phyloP scores from a whole-genome alignment of 2,113 vertebrate species.

The Corythaixoides concolor region DNA sequence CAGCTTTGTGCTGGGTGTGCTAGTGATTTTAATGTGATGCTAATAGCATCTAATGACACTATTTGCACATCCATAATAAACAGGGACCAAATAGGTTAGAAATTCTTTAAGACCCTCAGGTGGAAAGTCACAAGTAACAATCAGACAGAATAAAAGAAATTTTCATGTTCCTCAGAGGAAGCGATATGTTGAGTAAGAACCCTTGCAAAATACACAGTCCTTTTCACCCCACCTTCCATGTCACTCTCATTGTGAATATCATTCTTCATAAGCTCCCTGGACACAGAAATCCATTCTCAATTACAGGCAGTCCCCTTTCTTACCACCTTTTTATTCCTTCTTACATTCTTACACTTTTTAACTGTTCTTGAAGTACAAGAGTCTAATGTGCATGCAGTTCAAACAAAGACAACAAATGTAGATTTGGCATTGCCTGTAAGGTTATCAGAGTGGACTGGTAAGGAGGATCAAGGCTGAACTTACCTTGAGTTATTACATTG shows the following conservation, averaged over 20 bases:
- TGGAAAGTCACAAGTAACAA: neutral
- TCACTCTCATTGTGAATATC: neutral
- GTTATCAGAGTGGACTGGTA: neutral
- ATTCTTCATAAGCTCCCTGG: neutral
- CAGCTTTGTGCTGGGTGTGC: neutral
- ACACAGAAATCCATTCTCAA: neutral
- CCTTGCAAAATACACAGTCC: neutral
- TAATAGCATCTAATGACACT: neutral
- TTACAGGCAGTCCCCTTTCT: neutral
- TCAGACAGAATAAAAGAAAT: neutral
- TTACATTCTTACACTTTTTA: neutral
- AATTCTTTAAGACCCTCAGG: neutral
- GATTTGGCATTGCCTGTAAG: neutral
- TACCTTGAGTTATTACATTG: neutral
- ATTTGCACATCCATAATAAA: neutral
- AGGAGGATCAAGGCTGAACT: neutral
- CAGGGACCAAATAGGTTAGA: neutral
- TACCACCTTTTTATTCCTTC: neutral
- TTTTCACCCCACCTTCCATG: neutral
- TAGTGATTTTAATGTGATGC: neutral
- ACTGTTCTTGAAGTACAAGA: neutral
- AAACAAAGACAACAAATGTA: neutral
- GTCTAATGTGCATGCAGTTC: fast-evolving
- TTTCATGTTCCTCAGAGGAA: neutral
- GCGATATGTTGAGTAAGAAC: neutral